Evolutionary conservation across 2,888 invertebrate genomes (phyloP), one percentile per base, ranked within the genome.

Genomic region (Thera britannica): DNA sequence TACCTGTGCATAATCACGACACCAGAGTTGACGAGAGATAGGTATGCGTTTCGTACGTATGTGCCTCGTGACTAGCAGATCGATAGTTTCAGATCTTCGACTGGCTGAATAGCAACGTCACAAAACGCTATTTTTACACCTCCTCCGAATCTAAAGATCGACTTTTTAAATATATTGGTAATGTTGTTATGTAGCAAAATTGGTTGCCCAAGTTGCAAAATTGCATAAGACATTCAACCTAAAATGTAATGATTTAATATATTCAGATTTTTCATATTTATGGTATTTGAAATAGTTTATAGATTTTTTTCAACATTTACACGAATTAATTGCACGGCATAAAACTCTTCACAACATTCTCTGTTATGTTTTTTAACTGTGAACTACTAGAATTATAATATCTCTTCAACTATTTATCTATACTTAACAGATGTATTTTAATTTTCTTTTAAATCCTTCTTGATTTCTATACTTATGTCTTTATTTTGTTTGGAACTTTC

Each of bases 91-190:
- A 73, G 74, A 72, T 72, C 73, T 67, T 72, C 68, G 73, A 77
- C 84, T 92, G 92, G 92, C 92, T 77, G 71, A 75, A 82, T 79
- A 83, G 89, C 90, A 90, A 91, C 86, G 81, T 83, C 84, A 84
- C 74, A 72, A 69, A 46, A 72, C 74, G 76, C 78, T 87, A 87
- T 88, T 88, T 75, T 65, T 68, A 78, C 75, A 76, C 73, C 75
- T 74, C 74, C 72, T 67, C 67, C 72, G 65, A 64, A 48, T 58
- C 52, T 46, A 58, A 11, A 58, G n/a, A 62, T 58, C 51, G 51
- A 38, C 34, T 34, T 38, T 58, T 64, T 46, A n/a, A 23, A 55
- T 49, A 60, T 55, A 7, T 46, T 46, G 8, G 44, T 46, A 9
- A 48, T 55, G 49, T 51, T 59, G 36, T 48, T 62, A 23, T 23